These are phyloP conservation scores for Porites cylindrica DNA, from an alignment of 92 coral and sea anemone genomes.

Conservation along the genomic window DNA sequence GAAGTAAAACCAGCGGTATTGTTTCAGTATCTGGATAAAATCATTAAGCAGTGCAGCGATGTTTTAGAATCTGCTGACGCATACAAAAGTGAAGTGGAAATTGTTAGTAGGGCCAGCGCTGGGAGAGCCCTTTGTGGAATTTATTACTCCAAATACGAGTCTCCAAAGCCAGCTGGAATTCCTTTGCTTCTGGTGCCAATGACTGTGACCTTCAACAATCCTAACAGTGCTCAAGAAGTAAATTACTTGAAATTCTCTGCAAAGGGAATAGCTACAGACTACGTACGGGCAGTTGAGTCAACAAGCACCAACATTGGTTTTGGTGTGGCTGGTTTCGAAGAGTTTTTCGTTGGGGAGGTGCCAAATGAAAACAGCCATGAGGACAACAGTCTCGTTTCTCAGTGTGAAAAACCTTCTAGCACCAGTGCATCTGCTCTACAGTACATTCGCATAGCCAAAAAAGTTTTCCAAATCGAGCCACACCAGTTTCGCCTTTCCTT, in stretches of 20 bases:
- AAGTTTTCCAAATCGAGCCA: slow-evolving; percentile 39
- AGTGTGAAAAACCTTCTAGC: neutral
- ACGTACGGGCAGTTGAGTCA: slow-evolving; percentile 32
- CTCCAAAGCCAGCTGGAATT: slow-evolving; percentile 23
- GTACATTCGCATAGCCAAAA: slow-evolving; percentile 43
- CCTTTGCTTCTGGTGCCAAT: slow-evolving; percentile 38
- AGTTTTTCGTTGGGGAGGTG: slow-evolving; percentile 28
- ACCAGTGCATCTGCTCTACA: slow-evolving; percentile 47
- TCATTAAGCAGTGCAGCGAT: slow-evolving; percentile 21
- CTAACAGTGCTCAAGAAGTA: slow-evolving; percentile 14
- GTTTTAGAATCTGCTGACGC: slow-evolving; percentile 35
- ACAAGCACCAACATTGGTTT: slow-evolving; percentile 48
- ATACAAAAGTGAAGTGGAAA: slow-evolving; percentile 44
- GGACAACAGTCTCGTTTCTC: neutral
- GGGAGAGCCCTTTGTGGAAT: slow-evolving; percentile 59
- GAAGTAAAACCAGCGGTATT: slow-evolving; percentile 11
- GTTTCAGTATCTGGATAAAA: slow-evolving; percentile 29
- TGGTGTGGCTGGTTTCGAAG: slow-evolving; percentile 36
- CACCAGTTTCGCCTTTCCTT: slow-evolving; percentile 20
- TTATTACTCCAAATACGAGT: slow-evolving; percentile 41
- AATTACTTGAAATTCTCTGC: slow-evolving; percentile 35
- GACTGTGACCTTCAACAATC: slow-evolving; percentile 21
- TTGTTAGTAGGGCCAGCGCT: slow-evolving; percentile 42
- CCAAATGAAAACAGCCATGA: slow-evolving; percentile 4
- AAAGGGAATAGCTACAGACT: slow-evolving; percentile 31